Conservation (phyloP, 2,888 invertebrate species). For the Rotaria macrura region DNA sequence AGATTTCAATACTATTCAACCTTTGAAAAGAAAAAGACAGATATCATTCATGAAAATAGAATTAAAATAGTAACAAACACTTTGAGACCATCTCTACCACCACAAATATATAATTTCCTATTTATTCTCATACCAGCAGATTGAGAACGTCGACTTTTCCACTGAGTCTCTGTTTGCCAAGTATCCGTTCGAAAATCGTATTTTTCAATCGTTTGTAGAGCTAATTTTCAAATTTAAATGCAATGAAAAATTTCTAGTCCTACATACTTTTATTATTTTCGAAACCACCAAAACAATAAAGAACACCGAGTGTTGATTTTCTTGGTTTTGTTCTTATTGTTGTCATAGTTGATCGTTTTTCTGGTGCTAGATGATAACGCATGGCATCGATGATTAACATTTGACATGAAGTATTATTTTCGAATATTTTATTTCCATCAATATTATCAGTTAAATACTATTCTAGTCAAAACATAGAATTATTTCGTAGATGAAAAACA, state of each 20-base stretch:
- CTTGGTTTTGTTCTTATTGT: slow-evolving; percentile 59
- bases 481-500: neutral
- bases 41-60: neutral
- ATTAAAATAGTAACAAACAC: slow-evolving; percentile 51
- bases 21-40: neutral
- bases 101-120: slow-evolving; percentile 69
- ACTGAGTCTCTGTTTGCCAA: neutral
- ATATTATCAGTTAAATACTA: slow-evolving; percentile 60
- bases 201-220: neutral
- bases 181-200: neutral
- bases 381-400: slow-evolving; percentile 57
- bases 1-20: slow-evolving; percentile 22
- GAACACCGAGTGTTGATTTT: slow-evolving; percentile 64
- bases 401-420: slow-evolving; percentile 59
- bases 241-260: neutral
- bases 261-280: slow-evolving; percentile 59
- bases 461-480: neutral
- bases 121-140: slow-evolving; percentile 71
- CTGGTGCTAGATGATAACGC: slow-evolving; percentile 62
- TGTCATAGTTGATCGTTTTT: slow-evolving; percentile 58
- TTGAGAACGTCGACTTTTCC: slow-evolving; percentile 49
- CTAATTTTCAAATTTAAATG: neutral
- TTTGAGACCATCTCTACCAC: slow-evolving; percentile 81
- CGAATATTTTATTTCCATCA: slow-evolving; percentile 59
- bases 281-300: slow-evolving; percentile 81